Evolutionary conservation across 1,140 invertebrate genomes (phyloP).

Genomic region (Sycophila sp.): DNA sequence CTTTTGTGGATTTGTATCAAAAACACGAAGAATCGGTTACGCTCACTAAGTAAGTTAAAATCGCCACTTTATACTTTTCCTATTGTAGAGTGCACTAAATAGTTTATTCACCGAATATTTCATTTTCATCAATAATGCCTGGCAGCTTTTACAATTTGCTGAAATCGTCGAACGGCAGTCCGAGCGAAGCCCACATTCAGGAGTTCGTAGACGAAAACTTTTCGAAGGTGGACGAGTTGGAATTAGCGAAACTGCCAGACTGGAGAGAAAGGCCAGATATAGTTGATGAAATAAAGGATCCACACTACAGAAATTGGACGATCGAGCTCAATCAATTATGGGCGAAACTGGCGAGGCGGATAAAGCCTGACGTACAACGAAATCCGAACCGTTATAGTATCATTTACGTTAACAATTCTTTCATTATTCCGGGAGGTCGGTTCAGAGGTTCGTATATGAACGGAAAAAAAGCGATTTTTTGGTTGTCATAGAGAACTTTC

Average conservation of each 20-base stretch:
- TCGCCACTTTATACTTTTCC: too few relatives aligned
- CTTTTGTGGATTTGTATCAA: slow-evolving; percentile 91
- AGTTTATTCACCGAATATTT: too few relatives aligned
- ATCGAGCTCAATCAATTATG: not conserved
- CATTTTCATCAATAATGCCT: too few relatives aligned
- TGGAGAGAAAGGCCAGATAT: not conserved
- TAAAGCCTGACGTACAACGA: slow-evolving; percentile 65
- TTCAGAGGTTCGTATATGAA: slow-evolving; percentile 74
- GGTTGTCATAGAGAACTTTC: too few relatives aligned
- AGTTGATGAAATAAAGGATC: not conserved
- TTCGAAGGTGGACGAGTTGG: not conserved
- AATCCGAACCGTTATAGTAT: slow-evolving; percentile 77
- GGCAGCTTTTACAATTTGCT: not conserved
- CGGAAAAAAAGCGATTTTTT: too few relatives aligned
- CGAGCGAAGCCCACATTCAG: not conserved
- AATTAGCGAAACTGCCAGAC: not conserved
- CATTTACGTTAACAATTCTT: slow-evolving; percentile 80
- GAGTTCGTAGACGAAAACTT: not conserved
- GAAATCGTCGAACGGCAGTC: not conserved
- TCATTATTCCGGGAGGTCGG: slow-evolving; percentile 87
- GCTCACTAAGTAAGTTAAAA: slow-evolving; percentile 65
- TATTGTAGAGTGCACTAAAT: too few relatives aligned
- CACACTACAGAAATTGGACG: not conserved
- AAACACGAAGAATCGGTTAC: slow-evolving; percentile 74
- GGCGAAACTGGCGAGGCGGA: not conserved